A percentile compares a stretch with the other conserved stretches of the same genome.
Evolutionary conservation across 2,113 vertebrate genomes (phyloP).

Genomic region (Synodontis membranacea): DNA sequence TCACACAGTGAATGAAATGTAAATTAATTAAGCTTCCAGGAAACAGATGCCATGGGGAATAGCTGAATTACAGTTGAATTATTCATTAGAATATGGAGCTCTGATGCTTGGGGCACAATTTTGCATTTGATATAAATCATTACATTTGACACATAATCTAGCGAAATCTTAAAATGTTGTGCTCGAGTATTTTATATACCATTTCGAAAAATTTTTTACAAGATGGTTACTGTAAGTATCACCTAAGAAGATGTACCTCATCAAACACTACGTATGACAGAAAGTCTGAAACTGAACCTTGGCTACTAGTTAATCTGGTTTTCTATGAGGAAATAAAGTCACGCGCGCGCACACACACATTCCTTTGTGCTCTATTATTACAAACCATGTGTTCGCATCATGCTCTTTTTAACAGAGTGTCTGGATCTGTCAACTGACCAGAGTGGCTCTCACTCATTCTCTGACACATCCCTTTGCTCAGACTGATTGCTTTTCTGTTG

Average conservation of each 20-base stretch:
- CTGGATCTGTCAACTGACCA: conserved; percentile 57
- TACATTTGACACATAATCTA: conserved; percentile 46
- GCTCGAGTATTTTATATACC: conserved; percentile 37
- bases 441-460: conserved; percentile 57
- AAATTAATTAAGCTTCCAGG: conserved; percentile 53
- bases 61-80: conserved; percentile 57
- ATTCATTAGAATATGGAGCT: conserved; percentile 56
- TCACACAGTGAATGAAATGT: conserved; percentile 55
- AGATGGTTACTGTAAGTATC: conserved; percentile 4
- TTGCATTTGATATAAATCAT: conserved; percentile 54
- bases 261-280: background rate
- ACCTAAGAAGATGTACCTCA: background rate
- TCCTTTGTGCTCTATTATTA: conserved; percentile 22
- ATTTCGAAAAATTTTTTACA: conserved; percentile 35
- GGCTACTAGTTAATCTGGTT: conserved; percentile 9
- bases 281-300: background rate
- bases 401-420: conserved; percentile 41
- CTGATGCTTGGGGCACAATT: conserved; percentile 49
- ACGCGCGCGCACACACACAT: conserved; percentile 1
- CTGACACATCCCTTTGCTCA: conserved; percentile 67
- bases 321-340: conserved; percentile 5
- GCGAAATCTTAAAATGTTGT: conserved; percentile 40
- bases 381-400: conserved; percentile 22
- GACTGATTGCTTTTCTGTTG: conserved; percentile 70
- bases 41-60: conserved; percentile 58